phyloP scores from a whole-genome alignment of 1,140 invertebrate genomes.

The Papilio dardanus region DNA sequence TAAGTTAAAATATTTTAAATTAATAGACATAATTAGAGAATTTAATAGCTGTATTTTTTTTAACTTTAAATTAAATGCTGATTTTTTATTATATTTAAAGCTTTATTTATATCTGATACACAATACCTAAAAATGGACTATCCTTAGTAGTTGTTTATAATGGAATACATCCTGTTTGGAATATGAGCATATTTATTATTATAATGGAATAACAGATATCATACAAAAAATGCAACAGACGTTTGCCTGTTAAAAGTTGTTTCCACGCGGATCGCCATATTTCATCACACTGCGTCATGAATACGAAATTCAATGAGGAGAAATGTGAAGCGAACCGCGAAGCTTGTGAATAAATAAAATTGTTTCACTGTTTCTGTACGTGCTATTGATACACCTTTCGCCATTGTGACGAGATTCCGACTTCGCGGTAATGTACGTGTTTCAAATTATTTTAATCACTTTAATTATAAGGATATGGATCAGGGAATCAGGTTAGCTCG shows the following conservation, averaged over 20 bases:
- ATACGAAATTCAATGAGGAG: conserved; percentile 33
- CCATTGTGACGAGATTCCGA: conserved; percentile 19
- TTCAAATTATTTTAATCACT: conserved; percentile 13
- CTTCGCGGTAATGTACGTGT: not conserved
- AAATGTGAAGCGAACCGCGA: conserved; percentile 27
- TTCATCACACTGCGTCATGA: conserved; percentile 33
- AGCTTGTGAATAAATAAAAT: conserved; percentile 35
- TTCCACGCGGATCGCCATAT: conserved; percentile 29
- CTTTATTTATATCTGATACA: no score
- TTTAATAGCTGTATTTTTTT: no score
- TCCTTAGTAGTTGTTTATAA: not conserved
- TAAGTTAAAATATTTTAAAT: not conserved
- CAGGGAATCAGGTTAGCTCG: not conserved
- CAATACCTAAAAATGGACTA: no score
- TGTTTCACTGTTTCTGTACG: conserved; percentile 35
- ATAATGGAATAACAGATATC: conserved; percentile 15
- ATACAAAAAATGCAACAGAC: conserved; percentile 26
- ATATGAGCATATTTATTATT: not conserved
- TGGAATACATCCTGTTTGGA: not conserved
- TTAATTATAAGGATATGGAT: not conserved
- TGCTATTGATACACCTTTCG: conserved; percentile 19
- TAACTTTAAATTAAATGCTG: no score
- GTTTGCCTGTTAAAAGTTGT: conserved; percentile 24
- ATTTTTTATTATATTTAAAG: no score
- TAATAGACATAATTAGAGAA: not conserved